Conservation (phyloP, 2,888 invertebrate species). For the Tuta absoluta region DNA sequence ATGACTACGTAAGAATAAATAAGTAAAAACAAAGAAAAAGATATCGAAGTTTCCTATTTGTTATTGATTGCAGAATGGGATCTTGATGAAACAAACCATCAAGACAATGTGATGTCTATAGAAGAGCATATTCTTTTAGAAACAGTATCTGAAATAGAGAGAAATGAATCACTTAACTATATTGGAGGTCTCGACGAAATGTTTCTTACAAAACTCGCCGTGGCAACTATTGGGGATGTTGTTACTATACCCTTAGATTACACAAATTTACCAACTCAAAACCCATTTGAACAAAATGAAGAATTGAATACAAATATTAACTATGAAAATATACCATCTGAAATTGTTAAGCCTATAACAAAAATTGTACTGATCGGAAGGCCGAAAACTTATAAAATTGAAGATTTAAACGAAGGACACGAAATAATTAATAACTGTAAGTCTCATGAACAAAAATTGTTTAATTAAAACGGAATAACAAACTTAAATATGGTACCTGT, state of each 20-base stretch:
- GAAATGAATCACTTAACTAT: slow-evolving; percentile 49
- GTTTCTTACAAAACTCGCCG: slow-evolving; percentile 61
- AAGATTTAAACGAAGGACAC: slow-evolving; percentile 49
- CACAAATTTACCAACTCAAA: slow-evolving; percentile 52
- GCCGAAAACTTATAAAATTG: slow-evolving; percentile 61
- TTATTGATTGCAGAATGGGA: slow-evolving; percentile 55
- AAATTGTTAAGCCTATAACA: slow-evolving; percentile 33
- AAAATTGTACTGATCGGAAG: slow-evolving; percentile 56
- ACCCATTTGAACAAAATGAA: slow-evolving; percentile 29
- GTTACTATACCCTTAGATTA: slow-evolving; percentile 39
- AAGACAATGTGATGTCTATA: slow-evolving; percentile 48
- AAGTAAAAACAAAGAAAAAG: too few species aligned
- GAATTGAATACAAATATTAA: not conserved
- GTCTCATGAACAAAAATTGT: slow-evolving; percentile 31
- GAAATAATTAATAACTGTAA: slow-evolving; percentile 52
- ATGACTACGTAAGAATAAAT: too few species aligned
- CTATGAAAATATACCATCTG: not conserved
- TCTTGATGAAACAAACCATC: slow-evolving; percentile 44
- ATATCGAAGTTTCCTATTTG: slow-evolving; percentile 20
- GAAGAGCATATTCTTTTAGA: slow-evolving; percentile 60
- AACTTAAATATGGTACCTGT: slow-evolving; percentile 38
- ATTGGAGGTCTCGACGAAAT: slow-evolving; percentile 60
- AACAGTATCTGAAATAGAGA: slow-evolving; percentile 60
- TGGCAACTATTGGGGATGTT: slow-evolving; percentile 52
- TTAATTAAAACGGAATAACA: not conserved